Conservation (phyloP, 2,888 invertebrate species). For the Carterocephalus palaemon region DNA sequence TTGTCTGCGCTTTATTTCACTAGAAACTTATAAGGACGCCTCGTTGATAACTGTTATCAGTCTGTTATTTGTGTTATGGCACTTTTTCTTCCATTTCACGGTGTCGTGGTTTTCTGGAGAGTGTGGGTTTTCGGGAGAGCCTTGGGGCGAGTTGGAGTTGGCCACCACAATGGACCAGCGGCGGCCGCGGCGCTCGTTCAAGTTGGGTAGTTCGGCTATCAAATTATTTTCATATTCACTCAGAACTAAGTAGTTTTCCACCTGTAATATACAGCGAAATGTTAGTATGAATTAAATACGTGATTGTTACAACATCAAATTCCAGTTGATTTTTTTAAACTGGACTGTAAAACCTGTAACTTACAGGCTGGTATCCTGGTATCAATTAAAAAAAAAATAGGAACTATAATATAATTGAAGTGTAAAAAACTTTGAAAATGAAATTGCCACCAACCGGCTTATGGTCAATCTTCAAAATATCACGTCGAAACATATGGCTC, state of each 20-base stretch:
- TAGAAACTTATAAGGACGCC: constrained; percentile 78
- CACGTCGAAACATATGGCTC: too few species aligned
- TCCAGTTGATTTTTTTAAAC: too few species aligned
- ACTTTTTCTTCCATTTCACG: constrained; percentile 72
- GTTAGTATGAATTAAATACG: too few species aligned
- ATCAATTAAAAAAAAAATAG: too few species aligned
- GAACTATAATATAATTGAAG: background rate
- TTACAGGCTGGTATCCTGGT: too few species aligned
- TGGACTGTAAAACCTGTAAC: too few species aligned
- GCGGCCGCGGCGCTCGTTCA: constrained; percentile 84
- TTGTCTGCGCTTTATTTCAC: constrained; percentile 64
- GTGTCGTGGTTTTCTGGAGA: constrained; percentile 65
- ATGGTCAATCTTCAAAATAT: too few species aligned
- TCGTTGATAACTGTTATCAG: constrained; percentile 89
- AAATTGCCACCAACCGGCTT: too few species aligned
- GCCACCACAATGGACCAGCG: constrained; percentile 84
- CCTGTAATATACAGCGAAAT: constrained; percentile 68
- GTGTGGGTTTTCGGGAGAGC: constrained; percentile 48
- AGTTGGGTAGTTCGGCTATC: constrained; percentile 86
- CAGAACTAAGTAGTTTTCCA: constrained; percentile 91
- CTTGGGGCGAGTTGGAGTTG: constrained; percentile 50
- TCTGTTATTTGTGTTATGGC: constrained; percentile 79
- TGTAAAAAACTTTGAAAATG: too few species aligned
- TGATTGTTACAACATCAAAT: too few species aligned
- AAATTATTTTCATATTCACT: constrained; percentile 92